phyloP scores from a whole-genome alignment of 2,113 vertebrate species.

The human (Homo sapiens) region GRCh38 chr5:169529001-169529500 shows the following conservation, averaged over 20 bases:
- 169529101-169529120: neutral
- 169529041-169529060: constrained; percentile 7
- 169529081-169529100: neutral
- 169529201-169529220: neutral
- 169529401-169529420: constrained; percentile 12
- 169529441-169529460: neutral
- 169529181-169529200: constrained; percentile 44
- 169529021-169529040: neutral
- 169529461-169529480: neutral
- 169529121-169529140: neutral
- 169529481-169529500: neutral
- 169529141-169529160: neutral
- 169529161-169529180: constrained; percentile 34
- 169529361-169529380: neutral
- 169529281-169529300: neutral
- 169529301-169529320: neutral
- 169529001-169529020: neutral
- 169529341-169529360: neutral
- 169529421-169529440: neutral
- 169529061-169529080: constrained; percentile 47
- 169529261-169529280: neutral
- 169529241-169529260: neutral
- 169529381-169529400: neutral
- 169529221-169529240: neutral
- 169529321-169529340: neutral